Conservation (phyloP, 2,888 invertebrate species). For the Apoda limacodes region DNA sequence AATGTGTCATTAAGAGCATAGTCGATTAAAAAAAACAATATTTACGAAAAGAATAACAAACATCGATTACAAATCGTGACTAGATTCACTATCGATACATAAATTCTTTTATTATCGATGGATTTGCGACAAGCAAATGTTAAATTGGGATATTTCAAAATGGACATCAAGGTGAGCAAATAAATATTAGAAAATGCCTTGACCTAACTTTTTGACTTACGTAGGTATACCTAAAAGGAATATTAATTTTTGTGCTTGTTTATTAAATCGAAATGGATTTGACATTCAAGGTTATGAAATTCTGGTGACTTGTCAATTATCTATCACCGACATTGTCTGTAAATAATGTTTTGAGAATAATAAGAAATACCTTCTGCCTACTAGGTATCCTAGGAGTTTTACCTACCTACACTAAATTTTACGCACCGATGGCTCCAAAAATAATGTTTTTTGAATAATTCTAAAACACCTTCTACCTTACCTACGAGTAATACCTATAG, state of each 20-base stretch:
- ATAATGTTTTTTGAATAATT: too few relatives aligned
- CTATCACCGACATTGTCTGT: slow-evolving; percentile 4
- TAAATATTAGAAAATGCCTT: slow-evolving; percentile 7
- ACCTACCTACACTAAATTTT: too few relatives aligned
- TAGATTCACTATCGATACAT: slow-evolving; percentile 1
- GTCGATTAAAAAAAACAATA: slow-evolving; percentile 6
- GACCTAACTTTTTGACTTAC: slow-evolving; percentile 5
- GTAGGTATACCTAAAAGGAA: slow-evolving; percentile 5
- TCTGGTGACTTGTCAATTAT: slow-evolving; percentile 1
- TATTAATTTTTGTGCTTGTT: slow-evolving; percentile 3
- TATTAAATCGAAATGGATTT: slow-evolving; percentile 1
- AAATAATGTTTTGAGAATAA: slow-evolving; percentile 5
- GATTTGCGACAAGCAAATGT: background rate
- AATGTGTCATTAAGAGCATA: slow-evolving; percentile 5
- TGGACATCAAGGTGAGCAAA: background rate
- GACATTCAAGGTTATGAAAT: slow-evolving; percentile 1
- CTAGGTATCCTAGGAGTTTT: too few relatives aligned
- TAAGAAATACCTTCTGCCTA: too few relatives aligned
- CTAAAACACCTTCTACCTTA: too few relatives aligned
- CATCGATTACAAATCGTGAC: slow-evolving; percentile 6
- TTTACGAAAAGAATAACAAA: slow-evolving; percentile 4
- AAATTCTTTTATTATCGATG: slow-evolving; percentile 6
- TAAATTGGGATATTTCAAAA: slow-evolving; percentile 3
- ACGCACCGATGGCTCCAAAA: too few relatives aligned
- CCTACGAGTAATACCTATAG: too few relatives aligned